These are phyloP conservation scores for Laticauda laticaudata DNA, from an alignment of 2,113 vertebrate species.

Conservation along the genomic window DNA sequence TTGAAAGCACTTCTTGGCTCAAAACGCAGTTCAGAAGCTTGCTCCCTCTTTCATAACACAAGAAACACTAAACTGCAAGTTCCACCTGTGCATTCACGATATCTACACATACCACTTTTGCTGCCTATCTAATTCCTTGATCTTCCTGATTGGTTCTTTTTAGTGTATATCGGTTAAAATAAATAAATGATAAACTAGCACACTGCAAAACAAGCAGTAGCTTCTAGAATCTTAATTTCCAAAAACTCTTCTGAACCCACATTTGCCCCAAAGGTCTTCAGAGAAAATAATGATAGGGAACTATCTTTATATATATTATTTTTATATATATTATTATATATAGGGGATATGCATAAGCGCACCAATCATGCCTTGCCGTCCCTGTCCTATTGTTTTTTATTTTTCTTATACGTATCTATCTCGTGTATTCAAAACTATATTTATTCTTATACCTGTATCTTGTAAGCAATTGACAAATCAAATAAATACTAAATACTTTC, in stretches of 20 bases:
- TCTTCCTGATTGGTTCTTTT: neutral
- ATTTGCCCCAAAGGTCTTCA: neutral
- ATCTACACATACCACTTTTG: neutral
- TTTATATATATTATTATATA: too few relatives aligned
- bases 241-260: neutral
- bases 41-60: neutral
- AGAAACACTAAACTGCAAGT: neutral
- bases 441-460: too few relatives aligned
- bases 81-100: neutral
- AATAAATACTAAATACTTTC: neutral
- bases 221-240: neutral
- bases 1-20: neutral
- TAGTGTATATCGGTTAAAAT: neutral
- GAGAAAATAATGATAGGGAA: neutral
- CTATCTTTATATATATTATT: neutral
- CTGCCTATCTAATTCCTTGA: neutral
- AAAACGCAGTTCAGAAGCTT: neutral
- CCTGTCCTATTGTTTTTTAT: too few relatives aligned
- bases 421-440: too few relatives aligned
- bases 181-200: neutral
- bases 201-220: neutral
- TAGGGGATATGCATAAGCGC: too few relatives aligned
- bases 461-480: too few relatives aligned
- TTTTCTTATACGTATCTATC: too few relatives aligned
- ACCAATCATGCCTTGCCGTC: too few relatives aligned